Base-by-base conservation (phyloP, 2,888 invertebrate genomes). In the Volucella bombylans region DNA sequence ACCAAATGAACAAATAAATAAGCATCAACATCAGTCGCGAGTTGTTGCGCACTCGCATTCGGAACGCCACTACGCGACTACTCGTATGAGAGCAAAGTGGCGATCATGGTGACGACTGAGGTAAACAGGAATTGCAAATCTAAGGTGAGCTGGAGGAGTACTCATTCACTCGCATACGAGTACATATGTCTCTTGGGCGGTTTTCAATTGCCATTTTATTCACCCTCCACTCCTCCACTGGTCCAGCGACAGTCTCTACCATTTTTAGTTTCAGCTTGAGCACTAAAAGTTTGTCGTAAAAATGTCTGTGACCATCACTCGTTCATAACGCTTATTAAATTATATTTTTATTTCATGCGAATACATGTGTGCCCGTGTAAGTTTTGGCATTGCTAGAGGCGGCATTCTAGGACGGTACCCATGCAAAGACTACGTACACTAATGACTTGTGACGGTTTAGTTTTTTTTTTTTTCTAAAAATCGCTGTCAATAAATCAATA, bases 1-100 rank as follows among this genome's bases (percentile, higher is more conserved):
- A 76, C 85, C 81, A 85, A 85, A 85, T 81, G 81, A 85, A 81
- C 85, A 85, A 85, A 85, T 85, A 85, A 85, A 85, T 85, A 81
- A 85, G 81, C 74, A 79, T 79, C 74, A 79, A 65, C 83, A 83
- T 74, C 79, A 74, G 41, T 31, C 31, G 31, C 68, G 45, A 68
- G 73, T 64, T 31, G 4, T 6, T 55, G 69, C 80, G 73, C 65
- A 65, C 76, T 83, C 62, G 67, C 83, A 67, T 57, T 78, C 55
- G 72, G 38, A 31, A 31, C 71, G 45, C 23, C 18, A 82, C 64
- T 61, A 49, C 31, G 43, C 8, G 50, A 57, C 15, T 38, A n/a
- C n/a, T n/a, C n/a, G n/a, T n/a, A 59, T 52, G 45, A 55, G 67
- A 59, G 50, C 62, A 49, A 61, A 31, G 31, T 14, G 31, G 50